phyloP scores from a whole-genome alignment of 2,888 invertebrate species.

The Cephus rjabovi region DNA sequence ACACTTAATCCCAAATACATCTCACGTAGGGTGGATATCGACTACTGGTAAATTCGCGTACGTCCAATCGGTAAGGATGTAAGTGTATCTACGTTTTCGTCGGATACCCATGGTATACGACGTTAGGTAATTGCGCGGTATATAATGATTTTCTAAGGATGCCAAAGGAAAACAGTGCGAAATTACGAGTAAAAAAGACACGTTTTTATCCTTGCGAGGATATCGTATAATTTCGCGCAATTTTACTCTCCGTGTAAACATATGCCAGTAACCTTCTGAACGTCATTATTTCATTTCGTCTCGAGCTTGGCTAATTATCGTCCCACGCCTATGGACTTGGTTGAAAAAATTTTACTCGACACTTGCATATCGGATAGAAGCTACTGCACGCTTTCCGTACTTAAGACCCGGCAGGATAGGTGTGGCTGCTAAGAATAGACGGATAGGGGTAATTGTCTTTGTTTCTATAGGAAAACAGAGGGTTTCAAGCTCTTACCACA shows the following conservation, averaged over 20 bases:
- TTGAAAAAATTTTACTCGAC: neutral
- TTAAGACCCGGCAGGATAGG: neutral
- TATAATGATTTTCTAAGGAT: neutral
- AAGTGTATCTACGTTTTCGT: neutral
- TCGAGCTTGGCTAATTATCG: neutral
- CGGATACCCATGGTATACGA: neutral
- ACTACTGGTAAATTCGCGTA: neutral
- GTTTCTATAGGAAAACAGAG: neutral
- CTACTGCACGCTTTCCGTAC: neutral
- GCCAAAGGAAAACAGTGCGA: neutral
- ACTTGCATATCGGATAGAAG: neutral
- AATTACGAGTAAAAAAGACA: neutral
- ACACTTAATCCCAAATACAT: neutral
- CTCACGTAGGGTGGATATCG: neutral
- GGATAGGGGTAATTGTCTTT: neutral
- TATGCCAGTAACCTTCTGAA: neutral
- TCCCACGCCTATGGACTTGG: neutral
- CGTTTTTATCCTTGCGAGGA: neutral
- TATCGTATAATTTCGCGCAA: neutral
- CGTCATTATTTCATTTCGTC: neutral
- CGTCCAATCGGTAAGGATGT: neutral
- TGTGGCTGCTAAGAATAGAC: neutral
- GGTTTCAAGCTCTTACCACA: slow-evolving; percentile 68
- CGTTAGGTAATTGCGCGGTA: too few relatives aligned
- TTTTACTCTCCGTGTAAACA: neutral